Evolutionary conservation across 37 sponge, comb jelly and placozoan genomes (phyloP).

Genomic region (Cliona cf. orientalis): DNA sequence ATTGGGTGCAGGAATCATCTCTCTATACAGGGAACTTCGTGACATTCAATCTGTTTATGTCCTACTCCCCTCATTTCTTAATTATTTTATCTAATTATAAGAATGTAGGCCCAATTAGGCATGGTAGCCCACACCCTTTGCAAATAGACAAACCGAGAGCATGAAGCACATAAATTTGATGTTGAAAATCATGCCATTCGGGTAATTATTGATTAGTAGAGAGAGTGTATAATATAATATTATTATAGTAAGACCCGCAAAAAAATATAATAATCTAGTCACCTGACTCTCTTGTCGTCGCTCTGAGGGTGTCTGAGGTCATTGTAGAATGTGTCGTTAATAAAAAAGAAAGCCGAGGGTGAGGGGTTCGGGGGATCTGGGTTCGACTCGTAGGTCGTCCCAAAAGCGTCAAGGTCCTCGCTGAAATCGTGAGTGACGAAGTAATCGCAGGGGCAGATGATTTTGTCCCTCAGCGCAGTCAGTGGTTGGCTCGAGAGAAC

Average conservation of each 20-base stretch:
- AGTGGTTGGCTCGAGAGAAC: slow-evolving; percentile 58
- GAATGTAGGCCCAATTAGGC: neutral
- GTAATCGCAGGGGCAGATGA: slow-evolving; percentile 60
- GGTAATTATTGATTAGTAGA: neutral
- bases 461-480: slow-evolving; percentile 55
- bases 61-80: no score
- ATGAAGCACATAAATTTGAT: no score
- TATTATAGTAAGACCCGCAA: neutral
- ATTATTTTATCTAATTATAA: neutral
- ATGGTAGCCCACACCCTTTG: no score
- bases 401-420: slow-evolving; percentile 11
- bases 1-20: no score
- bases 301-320: slow-evolving; percentile 63
- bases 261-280: neutral
- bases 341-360: slow-evolving; percentile 84
- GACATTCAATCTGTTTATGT: no score
- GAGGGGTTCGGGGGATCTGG: slow-evolving; percentile 5
- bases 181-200: no score
- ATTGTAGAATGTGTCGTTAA: slow-evolving; percentile 84
- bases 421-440: slow-evolving; percentile 47
- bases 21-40: neutral
- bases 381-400: neutral
- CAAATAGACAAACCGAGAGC: no score
- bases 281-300: slow-evolving; percentile 53
- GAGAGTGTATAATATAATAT: neutral